Percentiles rank a stretch among this genome's conserved stretches.
Evolutionary conservation across 2,888 invertebrate genomes (phyloP).

Genomic region (Euproctis similis): DNA sequence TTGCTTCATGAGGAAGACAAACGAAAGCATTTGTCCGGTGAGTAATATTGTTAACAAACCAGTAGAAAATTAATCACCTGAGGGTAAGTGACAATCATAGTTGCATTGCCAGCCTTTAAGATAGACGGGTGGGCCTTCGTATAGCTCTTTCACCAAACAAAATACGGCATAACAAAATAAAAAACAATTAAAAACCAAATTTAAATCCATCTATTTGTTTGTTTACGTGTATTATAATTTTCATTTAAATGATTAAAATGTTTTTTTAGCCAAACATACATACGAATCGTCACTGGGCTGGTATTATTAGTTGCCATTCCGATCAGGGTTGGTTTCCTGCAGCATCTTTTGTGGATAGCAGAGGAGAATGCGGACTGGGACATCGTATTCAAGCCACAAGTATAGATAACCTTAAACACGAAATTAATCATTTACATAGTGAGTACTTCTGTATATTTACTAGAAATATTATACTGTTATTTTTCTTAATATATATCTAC

Average conservation of each 20-base stretch:
- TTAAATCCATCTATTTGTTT: too few species aligned
- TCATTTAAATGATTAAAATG: too few species aligned
- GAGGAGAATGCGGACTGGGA: conserved; percentile 74
- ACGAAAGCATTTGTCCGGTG: conserved; percentile 53
- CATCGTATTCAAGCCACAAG: conserved; percentile 61
- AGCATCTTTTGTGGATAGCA: conserved; percentile 78
- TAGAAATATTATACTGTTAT: too few species aligned
- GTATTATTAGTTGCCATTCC: conserved; percentile 80
- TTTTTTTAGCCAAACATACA: conserved; percentile 30
- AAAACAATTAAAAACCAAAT: too few species aligned
- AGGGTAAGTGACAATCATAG: too few species aligned
- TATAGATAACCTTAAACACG: conserved; percentile 69
- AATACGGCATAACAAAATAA: too few species aligned
- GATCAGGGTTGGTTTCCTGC: conserved; percentile 82
- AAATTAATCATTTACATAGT: conserved; percentile 37
- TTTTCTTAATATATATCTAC: too few species aligned
- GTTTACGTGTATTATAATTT: too few species aligned
- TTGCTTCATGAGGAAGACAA: conserved; percentile 66
- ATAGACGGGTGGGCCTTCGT: too few species aligned
- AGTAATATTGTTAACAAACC: conserved; percentile 25
- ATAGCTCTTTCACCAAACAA: too few species aligned
- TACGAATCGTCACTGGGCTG: conserved; percentile 73
- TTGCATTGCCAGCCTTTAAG: too few species aligned
- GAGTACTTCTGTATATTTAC: conserved; percentile 4
- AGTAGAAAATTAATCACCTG: too few species aligned